phyloP scores from a whole-genome alignment of 2,797 vertebrate genomes.

The Bovichtus variegatus region DNA sequence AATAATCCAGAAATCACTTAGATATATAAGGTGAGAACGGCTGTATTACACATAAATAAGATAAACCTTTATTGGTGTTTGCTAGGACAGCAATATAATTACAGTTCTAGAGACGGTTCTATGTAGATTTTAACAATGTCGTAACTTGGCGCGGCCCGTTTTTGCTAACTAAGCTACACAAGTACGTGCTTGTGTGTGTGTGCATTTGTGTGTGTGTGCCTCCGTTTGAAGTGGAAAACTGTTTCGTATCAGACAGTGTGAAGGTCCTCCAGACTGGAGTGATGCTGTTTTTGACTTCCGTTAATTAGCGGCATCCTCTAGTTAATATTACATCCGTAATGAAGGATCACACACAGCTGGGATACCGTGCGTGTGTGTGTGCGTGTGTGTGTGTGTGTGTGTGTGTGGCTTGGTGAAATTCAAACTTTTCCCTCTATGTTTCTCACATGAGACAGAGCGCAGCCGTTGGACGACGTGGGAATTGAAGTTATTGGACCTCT shows the following conservation, averaged over 20 bases:
- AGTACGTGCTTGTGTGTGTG: too few species aligned
- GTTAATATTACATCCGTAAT: slow-evolving; percentile 39
- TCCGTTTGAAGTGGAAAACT: not conserved
- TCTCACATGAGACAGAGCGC: not conserved
- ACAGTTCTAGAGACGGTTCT: too few species aligned
- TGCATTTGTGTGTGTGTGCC: not conserved
- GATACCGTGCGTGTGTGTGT: not conserved
- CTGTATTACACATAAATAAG: not conserved
- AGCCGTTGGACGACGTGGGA: not conserved
- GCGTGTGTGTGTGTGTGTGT: too few species aligned
- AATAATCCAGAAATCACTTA: not conserved
- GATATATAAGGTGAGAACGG: not conserved
- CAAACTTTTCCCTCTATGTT: not conserved
- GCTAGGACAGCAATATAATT: too few species aligned
- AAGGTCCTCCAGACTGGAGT: slow-evolving; percentile 10
- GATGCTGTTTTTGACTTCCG: slow-evolving; percentile 23
- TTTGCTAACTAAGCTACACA: too few species aligned
- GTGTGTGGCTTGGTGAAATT: too few species aligned
- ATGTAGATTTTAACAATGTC: too few species aligned
- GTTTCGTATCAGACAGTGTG: too few species aligned
- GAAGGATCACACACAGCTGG: slow-evolving; percentile 22
- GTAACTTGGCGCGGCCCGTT: too few species aligned
- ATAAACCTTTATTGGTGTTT: not conserved
- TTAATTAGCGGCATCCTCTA: slow-evolving; percentile 30
- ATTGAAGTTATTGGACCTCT: slow-evolving; percentile 39